Base-by-base conservation (phyloP, 2,888 invertebrate species). In the Drosophila tripunctata region DNA sequence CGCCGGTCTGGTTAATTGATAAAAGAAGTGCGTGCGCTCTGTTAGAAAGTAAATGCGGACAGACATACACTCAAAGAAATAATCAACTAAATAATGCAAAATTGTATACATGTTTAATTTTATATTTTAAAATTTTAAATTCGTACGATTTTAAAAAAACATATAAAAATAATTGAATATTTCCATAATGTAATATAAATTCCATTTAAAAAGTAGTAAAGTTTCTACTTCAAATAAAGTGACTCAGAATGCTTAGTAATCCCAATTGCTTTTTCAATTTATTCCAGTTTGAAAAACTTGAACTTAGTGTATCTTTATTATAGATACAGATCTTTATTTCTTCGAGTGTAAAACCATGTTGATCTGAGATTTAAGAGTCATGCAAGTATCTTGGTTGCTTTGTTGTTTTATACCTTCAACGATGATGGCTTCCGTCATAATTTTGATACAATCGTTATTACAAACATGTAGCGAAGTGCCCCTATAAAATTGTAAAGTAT, bases 1-100 rank as follows among this genome's bases (percentile, higher is more conserved):
- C 78, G 43, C 41, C 62, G 51, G 60, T 58, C 51, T 63, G 55
- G 57, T 43, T 67, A 80, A 83, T 66, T 86, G 83, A 71, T 71
- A 66, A 77, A 73, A 65, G 38, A 48, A 22, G 24, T 54, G 68
- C 77, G 71, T 83, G 83, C 70, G 67, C 70, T 66, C 52, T 51
- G 71, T 83, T 86, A 86, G 81, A 81, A 81, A 81, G 81, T 81
- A 86, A 76, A 75, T 52, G 67, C 64, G 45, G 54, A 24, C 47
- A 36, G 45, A 52, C 69, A 63, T 52, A 63, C 75, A 63, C 56
- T 33, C 36, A 2, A n/a, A n/a, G 36, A 66, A 54, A 67, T 10
- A 40, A 27, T n/a, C n/a, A n/a, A n/a, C n/a, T n/a, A n/a, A n/a
- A n/a, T n/a, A n/a, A n/a, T n/a, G n/a, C n/a, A n/a, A n/a, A n/a